Evolutionary conservation across 2,113 vertebrate species (phyloP), one percentile per base, ranked within the genome.

Genomic region (Eolophus roseicapilla): DNA sequence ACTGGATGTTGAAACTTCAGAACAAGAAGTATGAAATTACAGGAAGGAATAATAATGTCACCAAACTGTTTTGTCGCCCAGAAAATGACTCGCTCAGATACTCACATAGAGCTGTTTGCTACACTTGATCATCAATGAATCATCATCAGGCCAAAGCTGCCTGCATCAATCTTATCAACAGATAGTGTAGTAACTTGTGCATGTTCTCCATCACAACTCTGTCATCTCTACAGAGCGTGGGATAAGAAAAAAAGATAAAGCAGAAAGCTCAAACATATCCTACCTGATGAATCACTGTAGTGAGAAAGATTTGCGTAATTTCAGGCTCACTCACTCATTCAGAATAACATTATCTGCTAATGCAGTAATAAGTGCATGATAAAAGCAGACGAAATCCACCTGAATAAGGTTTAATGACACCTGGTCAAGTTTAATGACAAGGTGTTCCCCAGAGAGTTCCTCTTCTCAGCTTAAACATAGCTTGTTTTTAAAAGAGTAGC

Each of bases 201-300:
- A 74, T 79, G 11, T 65, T 95, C 64, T 53, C 25, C 77, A 91
- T 55, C 89, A 93, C 46, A 86, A 46, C 83, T 59, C 67, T 83
- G 64, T 82, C 96, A 95, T 89, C 80, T 44, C 69, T 95, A 75
- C 31, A 69, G 44, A 95, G 83, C 1, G 52, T 92, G 67, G 91
- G 86, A 89, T 15, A 76, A 49, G 59, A 68, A 82, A 81, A 74
- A 44, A 33, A 67, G 12, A 50, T 27, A 60, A 53, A 60, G 73
- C 50, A 89, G 57, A 92, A 82, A 96, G 65, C 47, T 9, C 14
- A 92, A 96, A 84, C 12, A 62, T 88, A 92, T 88, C 53, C 68
- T 68, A 89, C 80, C 65, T 95, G 70, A 95, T 96, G 95, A 97
- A 87, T 97, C 93, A 95, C 57, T 62, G 43, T 8, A 84, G 57